phyloP scores from a whole-genome alignment of 2,888 invertebrate genomes.

The Acanthococcus lagerstroemiae region DNA sequence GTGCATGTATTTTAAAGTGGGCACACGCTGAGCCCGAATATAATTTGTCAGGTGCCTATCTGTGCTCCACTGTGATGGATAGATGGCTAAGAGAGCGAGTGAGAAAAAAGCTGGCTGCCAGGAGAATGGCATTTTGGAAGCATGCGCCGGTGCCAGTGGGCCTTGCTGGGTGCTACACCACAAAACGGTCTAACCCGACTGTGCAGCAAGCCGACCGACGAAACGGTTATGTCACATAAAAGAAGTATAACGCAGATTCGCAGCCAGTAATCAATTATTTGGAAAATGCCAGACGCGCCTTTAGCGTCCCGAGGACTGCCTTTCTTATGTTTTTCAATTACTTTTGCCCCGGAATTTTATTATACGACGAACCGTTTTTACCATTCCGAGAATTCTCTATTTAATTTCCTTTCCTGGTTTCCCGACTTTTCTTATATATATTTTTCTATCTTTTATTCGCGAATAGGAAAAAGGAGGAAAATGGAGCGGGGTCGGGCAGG shows the following conservation, averaged over 20 bases:
- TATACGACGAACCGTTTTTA: constrained; percentile 22
- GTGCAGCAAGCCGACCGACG: constrained; percentile 10
- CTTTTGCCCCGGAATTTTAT: constrained; percentile 27
- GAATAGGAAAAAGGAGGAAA: no score
- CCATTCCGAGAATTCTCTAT: constrained; percentile 23
- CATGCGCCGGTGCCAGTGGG: not conserved
- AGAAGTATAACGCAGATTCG: constrained; percentile 28
- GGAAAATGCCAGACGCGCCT: constrained; percentile 30
- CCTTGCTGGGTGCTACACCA: no score
- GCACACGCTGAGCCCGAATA: no score
- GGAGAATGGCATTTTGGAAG: not conserved
- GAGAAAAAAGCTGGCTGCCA: not conserved
- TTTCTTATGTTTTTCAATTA: constrained; percentile 31
- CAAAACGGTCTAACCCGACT: not conserved
- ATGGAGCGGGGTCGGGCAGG: no score
- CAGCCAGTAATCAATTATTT: constrained; percentile 31
- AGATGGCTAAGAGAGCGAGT: no score
- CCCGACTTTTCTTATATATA: not conserved
- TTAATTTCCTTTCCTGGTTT: constrained; percentile 20
- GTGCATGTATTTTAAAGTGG: no score
- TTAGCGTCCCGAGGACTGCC: constrained; percentile 26
- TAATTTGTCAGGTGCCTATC: no score
- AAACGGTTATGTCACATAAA: constrained; percentile 23
- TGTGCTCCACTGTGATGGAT: no score
- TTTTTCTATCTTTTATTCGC: no score